These are phyloP conservation scores for Ashinkailepas kermadecensis DNA, from an alignment of 2,888 invertebrate species.

Conservation along the genomic window DNA sequence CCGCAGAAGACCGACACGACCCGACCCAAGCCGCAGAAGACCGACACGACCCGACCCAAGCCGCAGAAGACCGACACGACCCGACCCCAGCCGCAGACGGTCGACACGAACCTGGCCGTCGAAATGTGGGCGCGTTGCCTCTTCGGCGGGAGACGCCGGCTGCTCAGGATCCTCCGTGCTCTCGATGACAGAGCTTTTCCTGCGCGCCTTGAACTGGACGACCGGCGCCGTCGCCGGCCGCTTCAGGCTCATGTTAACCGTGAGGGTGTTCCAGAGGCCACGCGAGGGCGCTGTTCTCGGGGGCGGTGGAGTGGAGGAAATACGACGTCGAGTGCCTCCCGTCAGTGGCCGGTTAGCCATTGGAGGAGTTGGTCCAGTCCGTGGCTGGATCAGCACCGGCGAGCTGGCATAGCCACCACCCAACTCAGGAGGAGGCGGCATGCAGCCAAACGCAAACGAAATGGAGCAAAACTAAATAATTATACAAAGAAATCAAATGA, in stretches of 20 bases:
- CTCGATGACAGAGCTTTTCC: neutral
- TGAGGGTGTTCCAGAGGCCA: neutral
- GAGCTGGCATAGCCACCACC: neutral
- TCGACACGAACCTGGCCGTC: neutral
- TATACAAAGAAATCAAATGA: too few relatives aligned
- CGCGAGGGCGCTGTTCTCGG: neutral
- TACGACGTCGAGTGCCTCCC: neutral
- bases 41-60: too few relatives aligned
- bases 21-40: too few relatives aligned
- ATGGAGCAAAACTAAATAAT: too few relatives aligned
- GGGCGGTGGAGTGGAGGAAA: neutral
- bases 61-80: too few relatives aligned
- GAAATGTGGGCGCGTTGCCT: neutral
- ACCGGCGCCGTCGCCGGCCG: neutral
- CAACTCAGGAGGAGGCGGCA: too few relatives aligned
- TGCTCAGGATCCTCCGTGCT: neutral
- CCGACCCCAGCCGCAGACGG: too few relatives aligned
- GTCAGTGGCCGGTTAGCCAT: neutral
- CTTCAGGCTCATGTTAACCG: neutral
- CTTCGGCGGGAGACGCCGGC: neutral
- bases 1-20: too few relatives aligned
- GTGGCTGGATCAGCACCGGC: neutral
- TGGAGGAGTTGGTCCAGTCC: too few relatives aligned
- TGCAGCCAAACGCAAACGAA: too few relatives aligned
- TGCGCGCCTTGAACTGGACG: neutral